A percentile compares a stretch with the other conserved stretches of the same genome.
phyloP scores from a whole-genome alignment of 1,140 invertebrate species.

The Drosophila equinoxialis region DNA sequence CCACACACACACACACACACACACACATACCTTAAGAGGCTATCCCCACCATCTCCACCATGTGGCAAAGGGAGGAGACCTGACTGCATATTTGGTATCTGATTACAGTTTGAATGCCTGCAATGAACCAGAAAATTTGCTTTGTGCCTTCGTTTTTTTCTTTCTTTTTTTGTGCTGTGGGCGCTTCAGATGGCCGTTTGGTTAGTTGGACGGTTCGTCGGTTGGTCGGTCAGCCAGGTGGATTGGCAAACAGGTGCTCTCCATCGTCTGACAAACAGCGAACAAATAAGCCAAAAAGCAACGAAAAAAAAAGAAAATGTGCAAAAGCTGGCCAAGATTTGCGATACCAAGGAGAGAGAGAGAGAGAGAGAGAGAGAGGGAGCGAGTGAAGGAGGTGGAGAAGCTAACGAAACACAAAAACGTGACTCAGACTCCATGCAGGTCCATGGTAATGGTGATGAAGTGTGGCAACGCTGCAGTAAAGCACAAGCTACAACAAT shows the following conservation, averaged over 20 bases:
- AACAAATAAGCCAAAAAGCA: conserved; percentile 2
- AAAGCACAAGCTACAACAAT: conserved; percentile 69
- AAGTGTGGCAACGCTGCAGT: conserved; percentile 60
- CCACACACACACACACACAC: conserved; percentile 6
- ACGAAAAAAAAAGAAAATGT: not conserved
- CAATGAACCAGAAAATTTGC: conserved; percentile 77
- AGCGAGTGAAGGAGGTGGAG: not conserved
- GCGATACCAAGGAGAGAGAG: conserved; percentile 25
- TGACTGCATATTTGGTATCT: conserved; percentile 50
- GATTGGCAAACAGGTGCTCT: conserved; percentile 39
- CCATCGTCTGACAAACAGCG: conserved; percentile 22
- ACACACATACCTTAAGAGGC: not conserved
- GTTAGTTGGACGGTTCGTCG: not conserved
- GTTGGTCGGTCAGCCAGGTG: not conserved
- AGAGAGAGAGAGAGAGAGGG: not conserved
- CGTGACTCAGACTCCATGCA: conserved; percentile 52
- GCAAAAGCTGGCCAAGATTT: conserved; percentile 13
- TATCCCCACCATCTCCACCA: not conserved
- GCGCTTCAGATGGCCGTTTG: conserved; percentile 31
- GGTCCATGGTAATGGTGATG: conserved; percentile 30
- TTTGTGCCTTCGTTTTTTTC: conserved; percentile 47
- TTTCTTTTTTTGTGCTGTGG: conserved; percentile 40
- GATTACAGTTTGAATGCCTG: conserved; percentile 77
- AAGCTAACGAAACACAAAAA: conserved; percentile 31
- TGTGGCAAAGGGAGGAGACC: conserved; percentile 12